Conservation (phyloP, 1,140 invertebrate species). For the Agrypnia vestita region DNA sequence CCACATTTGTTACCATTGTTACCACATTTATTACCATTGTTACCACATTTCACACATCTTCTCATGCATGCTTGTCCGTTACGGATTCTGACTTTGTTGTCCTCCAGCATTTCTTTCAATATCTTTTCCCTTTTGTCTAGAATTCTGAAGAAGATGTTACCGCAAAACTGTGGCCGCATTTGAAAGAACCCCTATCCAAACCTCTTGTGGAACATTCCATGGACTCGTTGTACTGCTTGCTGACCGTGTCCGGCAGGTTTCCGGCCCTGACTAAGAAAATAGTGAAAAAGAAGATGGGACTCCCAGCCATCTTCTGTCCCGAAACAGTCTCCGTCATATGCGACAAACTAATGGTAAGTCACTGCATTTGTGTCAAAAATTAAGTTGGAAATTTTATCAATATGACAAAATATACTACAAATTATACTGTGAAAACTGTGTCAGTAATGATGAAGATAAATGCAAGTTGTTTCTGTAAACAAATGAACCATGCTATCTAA, state of each 20-base stretch:
- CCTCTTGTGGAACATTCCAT: slow-evolving; percentile 71
- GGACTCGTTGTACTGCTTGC: slow-evolving; percentile 73
- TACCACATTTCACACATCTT: no score
- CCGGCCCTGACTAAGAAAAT: slow-evolving; percentile 71
- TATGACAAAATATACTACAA: no score
- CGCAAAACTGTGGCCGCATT: slow-evolving; percentile 73
- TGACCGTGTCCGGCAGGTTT: slow-evolving; percentile 68
- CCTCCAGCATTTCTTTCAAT: no score
- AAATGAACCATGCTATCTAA: background rate
- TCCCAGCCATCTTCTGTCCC: slow-evolving; percentile 72
- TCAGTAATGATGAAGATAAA: no score
- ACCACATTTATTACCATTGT: no score
- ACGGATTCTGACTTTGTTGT: no score
- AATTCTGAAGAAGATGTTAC: slow-evolving; percentile 72
- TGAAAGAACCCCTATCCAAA: slow-evolving; percentile 76
- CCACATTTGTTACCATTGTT: no score
- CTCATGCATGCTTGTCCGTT: no score
- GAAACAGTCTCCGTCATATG: slow-evolving; percentile 73
- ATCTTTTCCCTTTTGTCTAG: slow-evolving; percentile 61
- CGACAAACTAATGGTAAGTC: slow-evolving; percentile 77
- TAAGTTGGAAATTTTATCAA: background rate
- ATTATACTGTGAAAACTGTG: no score
- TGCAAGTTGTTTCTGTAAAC: no score
- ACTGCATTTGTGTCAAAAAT: no score
- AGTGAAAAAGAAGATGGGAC: slow-evolving; percentile 74